These are phyloP conservation scores for Scopus umbretta DNA, from an alignment of 2,113 vertebrate genomes.

Conservation along the genomic window DNA sequence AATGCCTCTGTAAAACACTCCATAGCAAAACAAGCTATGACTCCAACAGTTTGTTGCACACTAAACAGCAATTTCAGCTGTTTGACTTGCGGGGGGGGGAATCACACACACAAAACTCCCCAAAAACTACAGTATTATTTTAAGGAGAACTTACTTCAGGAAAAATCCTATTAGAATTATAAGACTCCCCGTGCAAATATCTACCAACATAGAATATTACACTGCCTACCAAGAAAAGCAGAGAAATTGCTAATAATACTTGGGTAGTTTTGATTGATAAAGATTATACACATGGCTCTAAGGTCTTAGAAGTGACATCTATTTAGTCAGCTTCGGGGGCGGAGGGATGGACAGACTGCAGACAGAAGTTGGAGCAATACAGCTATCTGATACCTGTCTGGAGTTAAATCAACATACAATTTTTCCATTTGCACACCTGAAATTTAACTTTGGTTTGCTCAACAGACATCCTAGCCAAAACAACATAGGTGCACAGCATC, in stretches of 20 bases:
- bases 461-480: neutral
- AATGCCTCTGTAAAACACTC: neutral
- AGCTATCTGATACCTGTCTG: neutral
- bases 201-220: neutral
- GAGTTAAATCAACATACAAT: neutral
- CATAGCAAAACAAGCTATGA: neutral
- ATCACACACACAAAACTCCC: rapidly evolving
- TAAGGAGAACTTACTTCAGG: neutral
- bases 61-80: neutral
- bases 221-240: neutral
- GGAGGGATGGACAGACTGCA: neutral
- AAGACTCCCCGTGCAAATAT: neutral
- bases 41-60: neutral
- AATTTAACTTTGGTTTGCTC: neutral
- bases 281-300: neutral
- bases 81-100: no score
- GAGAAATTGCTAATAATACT: neutral
- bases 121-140: neutral
- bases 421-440: neutral
- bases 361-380: neutral
- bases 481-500: neutral
- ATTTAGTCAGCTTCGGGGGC: neutral
- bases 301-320: neutral
- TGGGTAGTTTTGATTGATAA: neutral
- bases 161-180: neutral